Evolutionary conservation across 2,888 invertebrate genomes (phyloP).

Genomic region (Metalampra italica): DNA sequence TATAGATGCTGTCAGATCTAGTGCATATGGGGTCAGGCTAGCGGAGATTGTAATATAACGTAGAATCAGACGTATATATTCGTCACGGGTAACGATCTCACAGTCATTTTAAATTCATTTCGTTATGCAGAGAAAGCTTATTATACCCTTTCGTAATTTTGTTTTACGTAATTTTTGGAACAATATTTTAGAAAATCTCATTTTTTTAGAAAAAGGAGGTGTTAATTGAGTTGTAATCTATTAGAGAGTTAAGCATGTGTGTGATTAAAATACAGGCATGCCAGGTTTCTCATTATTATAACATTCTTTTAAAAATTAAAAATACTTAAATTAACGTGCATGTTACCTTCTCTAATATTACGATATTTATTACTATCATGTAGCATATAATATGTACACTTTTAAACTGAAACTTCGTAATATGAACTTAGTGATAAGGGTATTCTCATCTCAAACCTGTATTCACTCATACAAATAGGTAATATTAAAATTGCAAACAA

Average conservation of each 20-base stretch:
- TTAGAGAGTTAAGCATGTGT: too few relatives aligned
- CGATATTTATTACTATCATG: too few relatives aligned
- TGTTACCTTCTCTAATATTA: too few relatives aligned
- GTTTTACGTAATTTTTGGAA: conserved; percentile 40
- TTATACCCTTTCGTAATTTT: conserved; percentile 37
- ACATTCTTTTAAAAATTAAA: too few relatives aligned
- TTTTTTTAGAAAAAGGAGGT: neutral
- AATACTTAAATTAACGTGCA: too few relatives aligned
- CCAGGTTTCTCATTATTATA: too few relatives aligned
- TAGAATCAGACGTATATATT: conserved; percentile 45
- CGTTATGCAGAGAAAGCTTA: conserved; percentile 59
- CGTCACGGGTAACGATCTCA: conserved; percentile 56
- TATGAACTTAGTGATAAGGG: too few relatives aligned
- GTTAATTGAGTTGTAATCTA: neutral
- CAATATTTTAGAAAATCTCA: conserved; percentile 6
- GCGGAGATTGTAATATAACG: conserved; percentile 13
- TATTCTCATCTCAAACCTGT: neutral
- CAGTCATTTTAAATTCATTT: conserved; percentile 47
- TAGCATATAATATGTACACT: too few relatives aligned
- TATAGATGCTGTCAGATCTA: neutral
- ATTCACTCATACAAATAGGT: conserved; percentile 12
- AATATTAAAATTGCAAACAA: conserved; percentile 23
- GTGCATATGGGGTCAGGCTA: neutral
- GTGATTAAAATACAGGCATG: too few relatives aligned
- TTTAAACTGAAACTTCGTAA: too few relatives aligned